A percentile compares a stretch with the other conserved stretches of the same genome.
Evolutionary conservation across 2,888 invertebrate genomes (phyloP).

Genomic region (Bedellia somnulentella): DNA sequence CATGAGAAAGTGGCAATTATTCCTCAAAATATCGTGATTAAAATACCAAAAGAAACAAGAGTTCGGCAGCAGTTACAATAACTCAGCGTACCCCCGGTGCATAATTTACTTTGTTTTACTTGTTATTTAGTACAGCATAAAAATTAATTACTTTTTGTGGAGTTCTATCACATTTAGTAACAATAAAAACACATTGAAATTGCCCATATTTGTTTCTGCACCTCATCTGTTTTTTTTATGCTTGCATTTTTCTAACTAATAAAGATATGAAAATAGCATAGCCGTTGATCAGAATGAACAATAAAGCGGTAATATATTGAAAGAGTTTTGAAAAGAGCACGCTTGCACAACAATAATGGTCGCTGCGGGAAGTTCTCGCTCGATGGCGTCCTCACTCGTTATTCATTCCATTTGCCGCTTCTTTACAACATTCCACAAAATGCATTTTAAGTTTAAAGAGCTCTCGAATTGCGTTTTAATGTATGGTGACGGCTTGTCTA

Average conservation of each 20-base stretch:
- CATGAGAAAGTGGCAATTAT: constrained; percentile 3
- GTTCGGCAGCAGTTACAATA: neutral
- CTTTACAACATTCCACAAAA: constrained; percentile 1
- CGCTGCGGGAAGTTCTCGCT: neutral
- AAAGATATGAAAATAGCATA: too few species aligned
- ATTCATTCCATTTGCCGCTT: constrained; percentile 3
- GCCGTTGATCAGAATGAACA: too few species aligned
- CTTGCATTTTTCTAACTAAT: too few species aligned
- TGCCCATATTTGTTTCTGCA: too few species aligned
- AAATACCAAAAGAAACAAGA: constrained; percentile 2
- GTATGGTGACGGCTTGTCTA: neutral
- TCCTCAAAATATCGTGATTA: constrained; percentile 1
- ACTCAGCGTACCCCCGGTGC: neutral
- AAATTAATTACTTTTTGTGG: neutral
- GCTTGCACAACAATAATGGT: neutral
- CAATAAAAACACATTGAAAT: too few species aligned
- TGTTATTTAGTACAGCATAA: neutral
- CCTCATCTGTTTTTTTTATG: too few species aligned
- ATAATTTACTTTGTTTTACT: neutral
- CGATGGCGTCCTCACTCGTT: constrained; percentile 1
- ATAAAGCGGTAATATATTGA: too few species aligned
- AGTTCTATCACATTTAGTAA: too few species aligned
- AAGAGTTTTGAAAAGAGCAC: too few species aligned
- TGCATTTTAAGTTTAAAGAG: neutral
- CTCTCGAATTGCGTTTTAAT: neutral